Conservation (phyloP, 2,888 invertebrate species). For the Dexiosoma caninum region DNA sequence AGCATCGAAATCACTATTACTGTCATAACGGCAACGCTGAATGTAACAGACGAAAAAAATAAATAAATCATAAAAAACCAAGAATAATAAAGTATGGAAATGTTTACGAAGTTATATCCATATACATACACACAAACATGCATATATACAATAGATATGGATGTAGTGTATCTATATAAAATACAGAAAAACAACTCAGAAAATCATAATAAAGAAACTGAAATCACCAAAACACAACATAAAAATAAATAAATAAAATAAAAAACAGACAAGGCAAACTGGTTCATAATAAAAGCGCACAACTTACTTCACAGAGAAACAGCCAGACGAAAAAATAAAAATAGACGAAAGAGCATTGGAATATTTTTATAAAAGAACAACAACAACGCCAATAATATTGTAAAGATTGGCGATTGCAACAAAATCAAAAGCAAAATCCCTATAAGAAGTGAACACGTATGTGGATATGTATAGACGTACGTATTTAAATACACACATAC, state of each 20-base stretch:
- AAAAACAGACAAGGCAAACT: conserved; percentile 56
- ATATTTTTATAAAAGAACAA: conserved; percentile 29
- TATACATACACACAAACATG: neutral
- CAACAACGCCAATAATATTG: neutral
- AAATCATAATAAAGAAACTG: conserved; percentile 25
- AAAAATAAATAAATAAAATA: conserved; percentile 20
- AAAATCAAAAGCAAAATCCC: neutral
- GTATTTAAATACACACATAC: neutral
- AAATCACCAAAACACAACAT: conserved; percentile 19
- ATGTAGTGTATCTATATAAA: too few species aligned
- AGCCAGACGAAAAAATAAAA: conserved; percentile 3
- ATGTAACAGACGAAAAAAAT: too few species aligned
- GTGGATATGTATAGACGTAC: neutral
- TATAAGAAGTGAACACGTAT: too few species aligned
- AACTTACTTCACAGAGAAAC: conserved; percentile 10
- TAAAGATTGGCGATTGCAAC: conserved; percentile 10
- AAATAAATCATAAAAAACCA: too few species aligned
- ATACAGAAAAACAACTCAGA: neutral
- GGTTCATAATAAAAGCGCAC: conserved; percentile 51
- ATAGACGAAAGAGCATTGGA: conserved; percentile 9
- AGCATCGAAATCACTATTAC: too few species aligned
- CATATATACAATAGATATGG: too few species aligned
- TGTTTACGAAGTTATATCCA: too few species aligned
- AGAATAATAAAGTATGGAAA: too few species aligned
- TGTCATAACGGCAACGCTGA: too few species aligned